Percentiles rank a stretch among this genome's conserved stretches.
phyloP scores from a whole-genome alignment of 1,140 invertebrate genomes.

The Subanguina moxae region DNA sequence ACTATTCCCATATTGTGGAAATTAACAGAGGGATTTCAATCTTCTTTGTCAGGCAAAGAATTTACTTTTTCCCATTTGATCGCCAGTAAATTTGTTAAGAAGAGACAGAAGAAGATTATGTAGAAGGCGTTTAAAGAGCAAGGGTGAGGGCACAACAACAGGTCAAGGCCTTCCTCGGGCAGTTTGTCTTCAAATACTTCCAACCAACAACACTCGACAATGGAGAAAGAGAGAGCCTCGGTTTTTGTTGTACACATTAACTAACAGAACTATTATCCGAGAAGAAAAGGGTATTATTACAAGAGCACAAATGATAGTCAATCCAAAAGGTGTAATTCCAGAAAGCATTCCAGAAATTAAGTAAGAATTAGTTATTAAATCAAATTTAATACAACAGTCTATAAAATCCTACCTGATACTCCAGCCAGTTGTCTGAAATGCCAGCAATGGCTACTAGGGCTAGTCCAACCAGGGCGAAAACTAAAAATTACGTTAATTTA shows the following conservation, averaged over 20 bases:
- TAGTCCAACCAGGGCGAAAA: conserved; percentile 44
- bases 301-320: not conserved
- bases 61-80: not conserved
- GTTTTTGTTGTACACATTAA: no score
- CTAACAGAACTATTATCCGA: not conserved
- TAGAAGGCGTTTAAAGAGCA: not conserved
- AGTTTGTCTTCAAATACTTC: not conserved
- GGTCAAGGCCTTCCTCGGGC: not conserved
- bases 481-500: no score
- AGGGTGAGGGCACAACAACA: not conserved
- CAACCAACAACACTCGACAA: not conserved
- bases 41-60: not conserved
- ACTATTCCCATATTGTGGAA: not conserved
- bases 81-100: not conserved
- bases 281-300: not conserved
- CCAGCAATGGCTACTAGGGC: conserved; percentile 34
- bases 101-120: not conserved
- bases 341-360: no score
- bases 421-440: conserved; percentile 40
- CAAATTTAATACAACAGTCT: no score
- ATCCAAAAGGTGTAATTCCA: no score
- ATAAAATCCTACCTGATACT: conserved; percentile 32
- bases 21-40: not conserved
- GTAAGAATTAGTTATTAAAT: no score
- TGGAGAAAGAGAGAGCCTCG: not conserved